phyloP scores from a whole-genome alignment of 2,888 invertebrate genomes.

The Tiliacea aurago region DNA sequence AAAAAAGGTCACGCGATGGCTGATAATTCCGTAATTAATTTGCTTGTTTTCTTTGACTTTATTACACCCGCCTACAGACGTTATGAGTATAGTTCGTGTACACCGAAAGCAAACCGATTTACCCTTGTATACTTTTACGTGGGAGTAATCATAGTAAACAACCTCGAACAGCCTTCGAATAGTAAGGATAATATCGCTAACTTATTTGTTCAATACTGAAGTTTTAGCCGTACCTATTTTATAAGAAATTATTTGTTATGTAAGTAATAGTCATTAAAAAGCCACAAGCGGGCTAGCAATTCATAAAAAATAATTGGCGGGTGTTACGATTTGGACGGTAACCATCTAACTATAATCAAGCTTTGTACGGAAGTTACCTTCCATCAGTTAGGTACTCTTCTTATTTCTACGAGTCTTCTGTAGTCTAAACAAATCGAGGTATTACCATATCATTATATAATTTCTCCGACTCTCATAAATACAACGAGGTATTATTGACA shows the following conservation, averaged over 20 bases:
- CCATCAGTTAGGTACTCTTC: conserved; percentile 3
- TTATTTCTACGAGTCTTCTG: neutral
- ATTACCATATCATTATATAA: neutral
- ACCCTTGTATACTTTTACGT: conserved; percentile 47
- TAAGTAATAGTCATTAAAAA: conserved; percentile 34
- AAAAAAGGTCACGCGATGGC: conserved; percentile 34
- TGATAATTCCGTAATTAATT: conserved; percentile 39
- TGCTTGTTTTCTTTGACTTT: conserved; percentile 39
- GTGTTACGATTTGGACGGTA: conserved; percentile 13
- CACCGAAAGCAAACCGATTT: conserved; percentile 30
- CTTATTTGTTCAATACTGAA: conserved; percentile 20
- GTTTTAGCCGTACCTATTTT: neutral
- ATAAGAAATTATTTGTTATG: conserved; percentile 15
- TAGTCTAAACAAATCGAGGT: neutral
- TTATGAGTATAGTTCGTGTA: conserved; percentile 17
- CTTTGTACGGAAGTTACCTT: neutral
- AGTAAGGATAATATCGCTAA: conserved; percentile 30
- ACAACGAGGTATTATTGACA: neutral
- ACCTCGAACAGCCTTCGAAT: conserved; percentile 23
- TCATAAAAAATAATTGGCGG: conserved; percentile 34
- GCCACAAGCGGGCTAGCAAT: conserved; percentile 14
- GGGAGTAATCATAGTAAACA: conserved; percentile 43
- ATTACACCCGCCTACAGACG: conserved; percentile 35
- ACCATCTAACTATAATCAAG: neutral
- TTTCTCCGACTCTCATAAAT: neutral